Base-by-base conservation (phyloP, 23 tunicate genomes). In the Diplosoma virens region DNA sequence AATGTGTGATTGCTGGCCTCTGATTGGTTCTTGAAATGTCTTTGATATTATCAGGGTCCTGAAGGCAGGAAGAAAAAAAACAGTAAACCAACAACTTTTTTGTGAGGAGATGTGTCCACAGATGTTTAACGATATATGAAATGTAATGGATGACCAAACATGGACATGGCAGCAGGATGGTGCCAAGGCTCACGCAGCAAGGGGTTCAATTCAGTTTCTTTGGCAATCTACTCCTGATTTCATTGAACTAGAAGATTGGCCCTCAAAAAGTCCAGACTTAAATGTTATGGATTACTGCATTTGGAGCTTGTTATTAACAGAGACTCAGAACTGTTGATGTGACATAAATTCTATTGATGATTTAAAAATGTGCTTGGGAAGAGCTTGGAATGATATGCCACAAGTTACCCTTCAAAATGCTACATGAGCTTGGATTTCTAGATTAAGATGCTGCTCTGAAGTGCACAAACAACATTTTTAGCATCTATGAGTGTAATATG, bases 51-150 rank as follows among this genome's bases (percentile, higher is more conserved):
- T 67, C 74, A 67, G 50, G 36, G 74, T 67, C 23, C 74, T 18
- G 74, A 18, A 67, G 74, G 74, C 74, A 67, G 74, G 52, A 67
- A 67, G 70, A 63, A n/a, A 67, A 67, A 67, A 67, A 67, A 67
- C 52, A 67, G 52, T 67, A 67, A 67, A 36, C 52, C 74, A 67
- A 67, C 74, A 67, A 67, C 28, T 36, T 67, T 67, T 34, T 67
- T 67, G 74, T 67, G 52, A 67, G 74, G 74, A 67, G 26, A 67
- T 67, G 74, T 67, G 74, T 67, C 74, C 74, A 67, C 74, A 67
- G 74, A 67, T 36, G 74, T 67, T 67, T 27, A 34, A 52, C 74
- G 50, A 67, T 67, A 67, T 67, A 67, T 52, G 74, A 36, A 67
- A 67, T 67, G 74, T 35, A 67, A 67, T 34, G 74, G 74, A 17